Evolutionary conservation across 2,888 invertebrate genomes (phyloP), one percentile per base, ranked within the genome.

Genomic region (Drosophila limbata): DNA sequence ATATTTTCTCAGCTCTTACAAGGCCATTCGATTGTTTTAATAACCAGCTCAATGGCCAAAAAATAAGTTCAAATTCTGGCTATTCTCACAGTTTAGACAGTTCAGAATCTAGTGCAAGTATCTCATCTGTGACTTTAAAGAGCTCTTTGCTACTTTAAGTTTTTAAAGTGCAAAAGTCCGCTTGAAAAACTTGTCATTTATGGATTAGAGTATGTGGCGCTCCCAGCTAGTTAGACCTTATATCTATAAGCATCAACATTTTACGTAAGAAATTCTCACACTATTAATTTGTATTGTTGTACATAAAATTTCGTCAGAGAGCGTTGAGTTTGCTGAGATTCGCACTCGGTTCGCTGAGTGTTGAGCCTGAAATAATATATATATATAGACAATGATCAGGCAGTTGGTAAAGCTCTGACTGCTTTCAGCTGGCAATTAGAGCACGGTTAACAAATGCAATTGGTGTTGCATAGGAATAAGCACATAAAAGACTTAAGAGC

Each of bases 261-360:
- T 84, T 72, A 85, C 70, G 81, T 78, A 88, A 84, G 79, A 88
- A 81, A 78, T 88, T 84, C 84, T 86, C 88, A 84, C 84, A 86
- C 88, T 83, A 76, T 76, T 76, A 80, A 88, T 83, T 80, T 69
- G 73, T 78, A 88, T 88, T 88, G 88, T 88, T 63, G 21, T 72
- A 47, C 66, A 68, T 52, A 74, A 71, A 77, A 84, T 82, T 76
- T 84, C 71, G 59, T 73, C 73, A 77, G 76, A 64, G 47, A 55
- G 53, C 45, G 55, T 37, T 21, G 44, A 56, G 56, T 56, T 47
- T 42, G 42, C 55, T 39, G 21, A 56, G 39, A 13, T 31, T 42
- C 17, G 48, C 28, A 53, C 39, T 64, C 57, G 33, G 57, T 64
- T 59, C 64, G 52, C 64, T 67, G 73, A 73, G 72, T 79, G 81